Base-by-base conservation (phyloP, 2,888 invertebrate genomes). In the Zygaena filipendulae region DNA sequence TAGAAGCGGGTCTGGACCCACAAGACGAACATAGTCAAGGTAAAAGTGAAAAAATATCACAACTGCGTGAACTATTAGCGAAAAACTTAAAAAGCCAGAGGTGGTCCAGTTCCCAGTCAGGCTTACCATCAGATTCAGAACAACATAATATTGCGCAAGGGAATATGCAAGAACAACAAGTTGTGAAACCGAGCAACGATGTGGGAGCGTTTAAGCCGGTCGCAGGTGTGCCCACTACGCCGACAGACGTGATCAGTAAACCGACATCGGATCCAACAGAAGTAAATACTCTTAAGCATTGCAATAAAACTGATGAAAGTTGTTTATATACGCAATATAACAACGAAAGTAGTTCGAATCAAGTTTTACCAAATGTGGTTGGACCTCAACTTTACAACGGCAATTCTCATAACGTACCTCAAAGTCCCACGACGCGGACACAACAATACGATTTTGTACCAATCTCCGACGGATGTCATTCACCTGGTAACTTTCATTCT, bases 371-470 rank as follows among this genome's bases (percentile, higher is more conserved):
- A 8, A 52, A 49, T 25, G 39, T 54, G 1, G 53, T 49, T 2
- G 58, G 52, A 3, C 38, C 61, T 4, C 59, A 63, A 33, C 40
- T 62, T 4, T 75, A 68, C 36, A 74, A 75, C 34, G 74, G 72
- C 2, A 67, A 69, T 32, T 50, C 59, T 30, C 64, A 69, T 28
- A 69, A 63, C 22, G 86, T 88, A 27, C 88, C 88, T 1, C 87
- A 87, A 39, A 89, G 89, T 69, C 90, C 90, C 6, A 91, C 89
- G 37, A 87, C 90, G 22, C 82, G 88, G 36, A 84, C 90, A 24
- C 87, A 90, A 55, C 88, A 90, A 52, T 93, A 91, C 56, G 91
- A 88, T 59, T 94, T 94, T 52, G 89, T 90, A 14, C 93, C 93
- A 0, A 94, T 94, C 52, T 91, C 92, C 18, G 91, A 91, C 5